Evolutionary conservation across 2,113 vertebrate genomes (phyloP), one percentile per base, ranked within the genome.

Genomic region (Tor tambroides): DNA sequence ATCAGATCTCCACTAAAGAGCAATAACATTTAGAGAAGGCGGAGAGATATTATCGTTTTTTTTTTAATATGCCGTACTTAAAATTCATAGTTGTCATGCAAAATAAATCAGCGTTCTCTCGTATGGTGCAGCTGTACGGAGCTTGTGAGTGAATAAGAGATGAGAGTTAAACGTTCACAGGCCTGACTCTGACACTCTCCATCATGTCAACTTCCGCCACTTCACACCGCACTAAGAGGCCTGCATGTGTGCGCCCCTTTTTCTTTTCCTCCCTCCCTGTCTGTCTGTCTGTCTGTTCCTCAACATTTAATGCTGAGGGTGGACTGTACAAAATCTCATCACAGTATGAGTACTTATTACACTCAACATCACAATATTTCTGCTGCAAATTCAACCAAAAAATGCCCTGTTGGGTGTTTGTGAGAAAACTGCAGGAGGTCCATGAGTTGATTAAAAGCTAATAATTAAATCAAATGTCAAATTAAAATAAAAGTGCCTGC

Each of bases 71-170:
- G 92, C 92, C 92, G 94, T 90, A 92, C 91, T 96, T 96, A 94
- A 94, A 95, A 96, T 95, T 95, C 94, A 92, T 94, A 93, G 92
- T 95, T 95, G 94, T 93, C 93, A 94, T 94, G 93, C 94, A 95
- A 96, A 96, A 96, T 95, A 95, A 96, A 96, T 96, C 93, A 95
- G 87, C 69, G 80, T 77, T 89, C 88, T 91, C 90, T 92, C 87
- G 85, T 75, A 49, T 91, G 93, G 94, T 91, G 87, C 91, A 92
- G 90, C 85, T 88, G 92, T 90, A 94, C 93, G 90, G 89, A 76
- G 72, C 93, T 94, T 94, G 89, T 92, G 89, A 93, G 92, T 93
- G 94, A 96, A 96, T 95, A 92, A 91, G 92, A 91, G 83, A 95
- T 90, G 89, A 96, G 92, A 89, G 94, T 93, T 96, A 96, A 96